Evolutionary conservation across 2,797 vertebrate species (phyloP).

Genomic region (Epinephelus coioides): DNA sequence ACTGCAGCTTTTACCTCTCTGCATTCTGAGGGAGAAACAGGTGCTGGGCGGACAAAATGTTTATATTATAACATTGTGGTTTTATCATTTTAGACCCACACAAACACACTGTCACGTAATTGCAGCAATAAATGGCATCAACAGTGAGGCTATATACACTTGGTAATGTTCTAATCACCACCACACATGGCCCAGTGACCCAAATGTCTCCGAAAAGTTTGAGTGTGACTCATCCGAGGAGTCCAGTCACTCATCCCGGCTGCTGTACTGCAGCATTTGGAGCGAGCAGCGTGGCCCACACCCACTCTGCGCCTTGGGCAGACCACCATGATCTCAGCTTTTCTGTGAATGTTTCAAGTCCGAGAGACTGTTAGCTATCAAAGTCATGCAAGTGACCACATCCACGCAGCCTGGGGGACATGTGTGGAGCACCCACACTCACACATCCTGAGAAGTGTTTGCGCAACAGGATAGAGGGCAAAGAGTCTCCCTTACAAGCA

Average conservation of each 20-base stretch:
- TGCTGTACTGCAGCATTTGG: not conserved
- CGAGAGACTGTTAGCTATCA: slow-evolving; percentile 51
- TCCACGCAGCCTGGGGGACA: slow-evolving; percentile 48
- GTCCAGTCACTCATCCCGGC: slow-evolving; percentile 35
- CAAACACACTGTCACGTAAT: not conserved
- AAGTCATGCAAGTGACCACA: slow-evolving; percentile 55
- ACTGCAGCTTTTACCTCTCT: slow-evolving; percentile 1
- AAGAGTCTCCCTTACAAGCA: slow-evolving; percentile 25
- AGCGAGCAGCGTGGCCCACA: slow-evolving; percentile 26
- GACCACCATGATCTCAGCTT: slow-evolving; percentile 52
- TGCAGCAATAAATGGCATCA: not conserved
- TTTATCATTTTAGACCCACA: slow-evolving; percentile 1
- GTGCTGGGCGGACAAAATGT: not conserved
- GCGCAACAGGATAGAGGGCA: slow-evolving; percentile 12
- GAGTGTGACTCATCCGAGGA: slow-evolving; percentile 49
- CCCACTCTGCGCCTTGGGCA: slow-evolving; percentile 44
- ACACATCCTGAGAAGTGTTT: slow-evolving; percentile 30
- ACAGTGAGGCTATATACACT: not conserved
- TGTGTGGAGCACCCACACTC: slow-evolving; percentile 28
- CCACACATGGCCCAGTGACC: slow-evolving; percentile 32
- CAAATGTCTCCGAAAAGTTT: slow-evolving; percentile 32
- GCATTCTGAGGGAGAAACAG: slow-evolving; percentile 8
- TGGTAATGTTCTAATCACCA: slow-evolving; percentile 21
- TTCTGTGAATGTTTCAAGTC: slow-evolving; percentile 47
- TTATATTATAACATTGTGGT: not conserved